Evolutionary conservation across 2,797 vertebrate species (phyloP).

Genomic region (Masticophis lateralis): DNA sequence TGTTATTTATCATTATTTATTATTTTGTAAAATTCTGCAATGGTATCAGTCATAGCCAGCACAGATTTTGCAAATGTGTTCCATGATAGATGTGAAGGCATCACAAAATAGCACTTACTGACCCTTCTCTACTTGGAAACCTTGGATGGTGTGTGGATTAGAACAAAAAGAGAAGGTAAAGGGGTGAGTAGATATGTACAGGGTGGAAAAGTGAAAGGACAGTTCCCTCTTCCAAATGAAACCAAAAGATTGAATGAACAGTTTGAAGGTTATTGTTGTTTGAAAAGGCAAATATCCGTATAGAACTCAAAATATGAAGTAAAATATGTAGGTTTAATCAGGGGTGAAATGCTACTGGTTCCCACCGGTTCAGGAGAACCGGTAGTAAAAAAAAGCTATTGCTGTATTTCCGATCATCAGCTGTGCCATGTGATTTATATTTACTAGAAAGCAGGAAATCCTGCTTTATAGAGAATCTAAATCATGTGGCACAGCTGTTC

Average conservation of each 20-base stretch:
- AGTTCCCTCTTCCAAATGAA: not conserved
- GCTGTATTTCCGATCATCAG: too few relatives aligned
- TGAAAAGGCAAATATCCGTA: not conserved
- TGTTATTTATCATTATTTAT: not conserved
- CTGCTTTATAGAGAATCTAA: too few relatives aligned
- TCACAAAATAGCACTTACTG: not conserved
- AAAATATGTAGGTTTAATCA: not conserved
- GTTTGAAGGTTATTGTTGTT: not conserved
- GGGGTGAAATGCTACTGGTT: too few relatives aligned
- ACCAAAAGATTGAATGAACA: not conserved
- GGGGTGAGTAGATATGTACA: not conserved
- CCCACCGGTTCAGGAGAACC: too few relatives aligned
- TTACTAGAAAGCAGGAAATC: too few relatives aligned
- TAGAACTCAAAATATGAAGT: not conserved
- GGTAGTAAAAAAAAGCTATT: too few relatives aligned
- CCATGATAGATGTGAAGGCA: not conserved
- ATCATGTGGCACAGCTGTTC: too few relatives aligned
- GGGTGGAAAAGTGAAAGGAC: not conserved
- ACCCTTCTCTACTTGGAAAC: not conserved
- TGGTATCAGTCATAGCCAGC: not conserved
- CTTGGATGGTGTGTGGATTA: not conserved
- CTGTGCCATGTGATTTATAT: too few relatives aligned
- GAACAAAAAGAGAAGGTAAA: not conserved
- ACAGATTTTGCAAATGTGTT: not conserved
- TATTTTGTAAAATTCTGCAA: not conserved